These are phyloP conservation scores for Heliconius hewitsoni DNA, from an alignment of 1,140 invertebrate genomes.

Conservation along the genomic window DNA sequence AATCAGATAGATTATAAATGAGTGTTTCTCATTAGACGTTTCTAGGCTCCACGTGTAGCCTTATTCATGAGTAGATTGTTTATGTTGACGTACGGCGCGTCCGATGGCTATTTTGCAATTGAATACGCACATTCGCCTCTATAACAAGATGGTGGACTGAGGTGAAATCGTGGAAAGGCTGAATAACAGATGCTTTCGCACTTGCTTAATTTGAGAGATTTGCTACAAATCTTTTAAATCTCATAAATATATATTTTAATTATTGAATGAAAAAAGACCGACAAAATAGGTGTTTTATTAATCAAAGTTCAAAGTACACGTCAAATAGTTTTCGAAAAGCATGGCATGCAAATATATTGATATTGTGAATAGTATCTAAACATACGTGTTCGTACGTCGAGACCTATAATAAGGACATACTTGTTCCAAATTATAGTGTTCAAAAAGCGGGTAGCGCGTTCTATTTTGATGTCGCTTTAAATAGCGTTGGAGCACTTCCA, in stretches of 20 bases:
- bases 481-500: slow-evolving; percentile 53
- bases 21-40: neutral
- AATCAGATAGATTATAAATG: neutral
- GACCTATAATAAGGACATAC: neutral
- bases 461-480: slow-evolving; percentile 47
- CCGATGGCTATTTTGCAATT: neutral
- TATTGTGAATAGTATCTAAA: neutral
- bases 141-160: neutral
- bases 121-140: neutral
- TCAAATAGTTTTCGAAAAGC: neutral
- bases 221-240: too few species aligned
- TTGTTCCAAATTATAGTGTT: slow-evolving; percentile 6
- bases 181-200: too few species aligned
- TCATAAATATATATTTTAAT: too few species aligned
- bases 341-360: neutral
- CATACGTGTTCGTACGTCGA: neutral
- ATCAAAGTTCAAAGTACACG: neutral
- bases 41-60: slow-evolving; percentile 8
- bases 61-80: neutral
- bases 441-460: slow-evolving; percentile 36
- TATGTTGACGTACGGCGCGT: neutral
- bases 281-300: too few species aligned
- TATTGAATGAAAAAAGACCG: too few species aligned
- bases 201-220: too few species aligned
- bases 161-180: neutral